These are phyloP conservation scores for Oxyteleia sp. DNA, from an alignment of 2,888 invertebrate species.

Conservation along the genomic window DNA sequence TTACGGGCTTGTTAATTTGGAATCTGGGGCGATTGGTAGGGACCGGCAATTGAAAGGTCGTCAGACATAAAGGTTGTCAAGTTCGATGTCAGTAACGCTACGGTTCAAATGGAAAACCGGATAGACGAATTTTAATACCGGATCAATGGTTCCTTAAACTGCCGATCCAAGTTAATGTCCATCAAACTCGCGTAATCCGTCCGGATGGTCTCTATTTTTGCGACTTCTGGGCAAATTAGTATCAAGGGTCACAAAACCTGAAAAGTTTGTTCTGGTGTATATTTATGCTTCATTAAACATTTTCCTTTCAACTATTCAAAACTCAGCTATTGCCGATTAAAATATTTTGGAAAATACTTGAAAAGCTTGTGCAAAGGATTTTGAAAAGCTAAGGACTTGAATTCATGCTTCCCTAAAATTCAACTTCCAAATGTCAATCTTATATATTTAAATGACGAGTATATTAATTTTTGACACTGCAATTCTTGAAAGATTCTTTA, in stretches of 20 bases:
- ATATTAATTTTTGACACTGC: too few species aligned
- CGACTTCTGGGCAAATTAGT: too few species aligned
- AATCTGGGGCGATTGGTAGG: conserved; percentile 24
- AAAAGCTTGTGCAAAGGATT: too few species aligned
- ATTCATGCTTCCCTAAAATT: not conserved
- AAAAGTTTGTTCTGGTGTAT: too few species aligned
- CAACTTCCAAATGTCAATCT: not conserved
- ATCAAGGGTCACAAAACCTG: too few species aligned
- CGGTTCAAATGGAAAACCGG: conserved; percentile 19
- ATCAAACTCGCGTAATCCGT: not conserved
- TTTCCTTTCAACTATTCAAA: too few species aligned
- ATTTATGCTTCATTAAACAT: too few species aligned
- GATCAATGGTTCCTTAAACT: conserved; percentile 15
- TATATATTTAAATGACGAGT: too few species aligned
- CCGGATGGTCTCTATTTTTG: not conserved
- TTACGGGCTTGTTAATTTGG: conserved; percentile 43
- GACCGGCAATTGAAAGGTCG: conserved; percentile 45
- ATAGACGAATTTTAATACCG: conserved; percentile 40
- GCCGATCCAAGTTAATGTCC: conserved; percentile 15
- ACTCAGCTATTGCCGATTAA: too few species aligned
- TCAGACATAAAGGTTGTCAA: conserved; percentile 7
- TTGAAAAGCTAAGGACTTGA: too few species aligned
- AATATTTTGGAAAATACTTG: too few species aligned
- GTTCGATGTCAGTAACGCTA: conserved; percentile 31
- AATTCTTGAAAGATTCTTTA: too few species aligned